Percentiles rank a stretch among this genome's conserved stretches.
These are phyloP conservation scores for Zootoca vivipara DNA, from an alignment of 2,113 vertebrate species.

Conservation along the genomic window DNA sequence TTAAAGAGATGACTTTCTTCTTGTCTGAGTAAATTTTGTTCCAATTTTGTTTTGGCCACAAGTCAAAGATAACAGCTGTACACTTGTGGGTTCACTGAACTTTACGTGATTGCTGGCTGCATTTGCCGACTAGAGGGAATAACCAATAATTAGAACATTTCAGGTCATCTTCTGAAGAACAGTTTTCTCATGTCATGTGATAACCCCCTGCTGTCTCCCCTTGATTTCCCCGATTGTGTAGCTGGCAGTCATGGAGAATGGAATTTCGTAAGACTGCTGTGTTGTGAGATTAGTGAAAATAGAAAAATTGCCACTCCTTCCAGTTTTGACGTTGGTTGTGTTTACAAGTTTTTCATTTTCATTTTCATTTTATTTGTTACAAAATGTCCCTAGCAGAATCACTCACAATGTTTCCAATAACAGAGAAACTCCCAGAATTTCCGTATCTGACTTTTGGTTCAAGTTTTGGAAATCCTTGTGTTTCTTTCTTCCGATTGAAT, in stretches of 20 bases:
- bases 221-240: constrained; percentile 66
- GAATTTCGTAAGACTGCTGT: constrained; percentile 34
- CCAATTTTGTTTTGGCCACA: constrained; percentile 89
- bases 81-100: constrained; percentile 90
- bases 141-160: constrained; percentile 93
- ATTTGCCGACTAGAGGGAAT: constrained; percentile 81
- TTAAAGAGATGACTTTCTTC: constrained; percentile 79
- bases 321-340: constrained; percentile 29
- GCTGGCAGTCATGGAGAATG: constrained; percentile 48
- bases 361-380: not conserved
- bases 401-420: not conserved
- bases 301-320: constrained; percentile 3
- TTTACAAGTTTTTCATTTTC: too few species aligned
- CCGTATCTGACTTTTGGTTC: not conserved
- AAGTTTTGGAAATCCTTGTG: not conserved
- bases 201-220: constrained; percentile 48
- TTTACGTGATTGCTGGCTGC: constrained; percentile 84
- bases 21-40: constrained; percentile 79
- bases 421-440: not conserved
- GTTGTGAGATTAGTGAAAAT: constrained; percentile 3
- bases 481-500: not conserved
- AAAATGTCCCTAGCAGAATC: not conserved
- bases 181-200: constrained; percentile 71
- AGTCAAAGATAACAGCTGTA: constrained; percentile 96
- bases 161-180: constrained; percentile 86